Evolutionary conservation across 2,888 invertebrate species (phyloP), one percentile per base, ranked within the genome.

Genomic region (Drosophila neotestacea): DNA sequence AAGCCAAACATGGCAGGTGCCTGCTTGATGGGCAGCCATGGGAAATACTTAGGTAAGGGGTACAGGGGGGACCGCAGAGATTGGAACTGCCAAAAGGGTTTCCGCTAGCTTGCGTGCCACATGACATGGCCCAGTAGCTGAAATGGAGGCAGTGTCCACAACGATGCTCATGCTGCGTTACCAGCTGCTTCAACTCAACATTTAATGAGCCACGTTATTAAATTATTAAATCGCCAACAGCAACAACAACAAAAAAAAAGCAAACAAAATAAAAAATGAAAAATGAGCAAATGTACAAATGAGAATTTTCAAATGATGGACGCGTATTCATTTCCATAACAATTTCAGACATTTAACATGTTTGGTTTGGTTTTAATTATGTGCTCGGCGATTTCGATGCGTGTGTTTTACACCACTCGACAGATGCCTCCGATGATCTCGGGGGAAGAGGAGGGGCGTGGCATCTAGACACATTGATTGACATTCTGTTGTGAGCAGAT

Each of bases 401-500:
- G 61, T 54, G 46, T 67, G 60, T 36, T 63, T 41, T 39, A 58
- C 54, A 47, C 52, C 52, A 46, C 41, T 66, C 79, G 64, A 47
- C 82, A 70, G 58, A 7, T 44, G 22, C 22, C 22, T 22, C 22
- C 22, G 3, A 22, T 22, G 1, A 3, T 22, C 22, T 22, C 22
- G 3, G 2, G 22, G 22, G 22, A 3, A 22, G 10, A 22, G n/a
- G 1, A 36, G 10, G 13, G 9, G 27, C 10, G 10, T 1, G 39
- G 39, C 38, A n/a, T 22, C 62, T 52, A 56, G 68, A 69, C 63
- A 73, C 34, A 61, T 64, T 86, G 87, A 81, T 81, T 84, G 85
- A 85, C 79, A 87, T 60, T 74, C 41, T 77, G 56, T 68, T 81
- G 79, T 83, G 81, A 67, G 46, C 80, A 85, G 80, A 81, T 87